Evolutionary conservation across 2,888 invertebrate species (phyloP).

Genomic region (Acheta domesticus): DNA sequence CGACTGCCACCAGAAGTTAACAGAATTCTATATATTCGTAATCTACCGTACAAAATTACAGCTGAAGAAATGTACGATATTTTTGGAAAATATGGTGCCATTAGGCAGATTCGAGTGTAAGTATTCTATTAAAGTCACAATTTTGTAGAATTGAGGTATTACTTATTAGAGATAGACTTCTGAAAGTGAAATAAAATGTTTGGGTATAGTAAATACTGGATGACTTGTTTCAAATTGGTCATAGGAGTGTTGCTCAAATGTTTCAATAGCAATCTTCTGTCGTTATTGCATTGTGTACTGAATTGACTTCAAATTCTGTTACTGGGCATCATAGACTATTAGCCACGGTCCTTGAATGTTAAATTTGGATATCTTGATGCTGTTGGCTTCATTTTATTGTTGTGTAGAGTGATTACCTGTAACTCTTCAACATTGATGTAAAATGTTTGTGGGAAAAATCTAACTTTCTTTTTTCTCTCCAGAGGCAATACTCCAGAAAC

Average conservation of each 20-base stretch:
- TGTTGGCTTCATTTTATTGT: background rate
- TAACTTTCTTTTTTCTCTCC: slow-evolving; percentile 43
- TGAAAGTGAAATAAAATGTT: too few relatives aligned
- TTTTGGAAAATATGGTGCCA: slow-evolving; percentile 99
- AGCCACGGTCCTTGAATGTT: background rate
- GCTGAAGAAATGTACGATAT: slow-evolving; percentile 99
- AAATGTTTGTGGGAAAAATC: too few relatives aligned
- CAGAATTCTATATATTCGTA: slow-evolving; percentile 91
- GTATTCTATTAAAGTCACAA: slow-evolving; percentile 45
- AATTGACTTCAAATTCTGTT: too few relatives aligned
- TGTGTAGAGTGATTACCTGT: background rate
- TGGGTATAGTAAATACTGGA: too few relatives aligned
- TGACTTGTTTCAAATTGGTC: too few relatives aligned
- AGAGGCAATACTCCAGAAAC: slow-evolving; percentile 97
- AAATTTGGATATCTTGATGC: background rate
- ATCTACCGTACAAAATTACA: slow-evolving; percentile 98
- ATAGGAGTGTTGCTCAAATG: too few relatives aligned
- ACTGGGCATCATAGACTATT: background rate
- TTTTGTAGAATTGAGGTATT: too few relatives aligned
- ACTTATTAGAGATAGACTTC: too few relatives aligned
- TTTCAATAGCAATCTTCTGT: too few relatives aligned
- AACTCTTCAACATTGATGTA: too few relatives aligned
- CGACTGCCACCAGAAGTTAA: slow-evolving; percentile 98
- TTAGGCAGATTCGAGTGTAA: slow-evolving; percentile 96
- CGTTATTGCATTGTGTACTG: too few relatives aligned